Evolutionary conservation across 1,140 invertebrate genomes (phyloP).

Genomic region (Triops cancriformis): DNA sequence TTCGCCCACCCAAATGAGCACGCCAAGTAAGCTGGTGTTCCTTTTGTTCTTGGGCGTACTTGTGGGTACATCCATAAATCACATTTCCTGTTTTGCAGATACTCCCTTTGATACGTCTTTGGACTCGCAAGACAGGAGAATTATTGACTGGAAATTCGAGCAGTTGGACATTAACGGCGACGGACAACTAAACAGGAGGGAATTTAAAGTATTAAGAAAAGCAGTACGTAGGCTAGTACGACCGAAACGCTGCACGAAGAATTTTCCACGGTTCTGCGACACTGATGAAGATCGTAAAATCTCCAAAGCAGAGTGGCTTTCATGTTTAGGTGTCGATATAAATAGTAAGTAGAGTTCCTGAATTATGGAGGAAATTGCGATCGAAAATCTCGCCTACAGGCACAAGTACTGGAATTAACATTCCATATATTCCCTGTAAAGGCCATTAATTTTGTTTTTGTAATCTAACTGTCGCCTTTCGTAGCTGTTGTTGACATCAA

Average conservation of each 20-base stretch:
- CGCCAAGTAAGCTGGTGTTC: constrained; percentile 14
- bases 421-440: too few relatives aligned
- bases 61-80: constrained; percentile 3
- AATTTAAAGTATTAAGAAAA: constrained; percentile 67
- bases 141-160: constrained; percentile 79
- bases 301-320: constrained; percentile 65
- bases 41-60: neutral
- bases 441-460: too few relatives aligned
- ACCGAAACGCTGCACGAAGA: constrained; percentile 76
- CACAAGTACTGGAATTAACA: too few relatives aligned
- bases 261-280: constrained; percentile 79
- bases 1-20: constrained; percentile 29
- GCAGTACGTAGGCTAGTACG: constrained; percentile 76
- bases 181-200: constrained; percentile 59
- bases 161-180: constrained; percentile 69
- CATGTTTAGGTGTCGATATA: constrained; percentile 63
- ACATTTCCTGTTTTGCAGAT: constrained; percentile 24
- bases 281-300: constrained; percentile 65
- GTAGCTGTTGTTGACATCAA: too few relatives aligned
- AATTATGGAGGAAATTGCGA: neutral
- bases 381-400: neutral
- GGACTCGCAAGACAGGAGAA: constrained; percentile 34
- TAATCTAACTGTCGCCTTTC: too few relatives aligned
- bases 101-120: neutral
- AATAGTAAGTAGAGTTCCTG: constrained; percentile 41